A percentile compares a stretch with the other conserved stretches of the same genome.
phyloP scores from a whole-genome alignment of 2,888 invertebrate species.

The Hoplodrina blanda region DNA sequence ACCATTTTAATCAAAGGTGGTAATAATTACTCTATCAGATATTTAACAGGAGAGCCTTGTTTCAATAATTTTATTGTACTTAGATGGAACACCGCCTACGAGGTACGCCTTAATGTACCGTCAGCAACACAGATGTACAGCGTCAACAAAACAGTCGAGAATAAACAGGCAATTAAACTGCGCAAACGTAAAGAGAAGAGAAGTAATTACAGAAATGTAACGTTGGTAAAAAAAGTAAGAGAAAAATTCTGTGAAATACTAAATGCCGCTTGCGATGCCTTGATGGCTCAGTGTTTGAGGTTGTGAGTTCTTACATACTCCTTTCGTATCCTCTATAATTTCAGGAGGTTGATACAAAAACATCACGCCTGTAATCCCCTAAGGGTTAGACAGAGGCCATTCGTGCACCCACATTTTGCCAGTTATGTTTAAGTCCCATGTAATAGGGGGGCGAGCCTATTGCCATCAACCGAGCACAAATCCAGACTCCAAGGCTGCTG shows the following conservation, averaged over 20 bases:
- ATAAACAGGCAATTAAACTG: conserved; percentile 27
- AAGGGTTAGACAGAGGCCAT: too few relatives aligned
- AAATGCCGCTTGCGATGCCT: not conserved
- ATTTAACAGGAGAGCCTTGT: conserved; percentile 64
- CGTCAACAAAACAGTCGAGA: conserved; percentile 27
- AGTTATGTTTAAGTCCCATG: too few relatives aligned
- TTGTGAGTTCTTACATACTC: too few relatives aligned
- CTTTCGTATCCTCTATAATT: too few relatives aligned
- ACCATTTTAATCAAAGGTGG: conserved; percentile 32
- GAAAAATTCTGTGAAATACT: conserved; percentile 2
- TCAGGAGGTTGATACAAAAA: too few relatives aligned
- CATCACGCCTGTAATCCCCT: too few relatives aligned
- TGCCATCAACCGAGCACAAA: too few relatives aligned
- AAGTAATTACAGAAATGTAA: conserved; percentile 37
- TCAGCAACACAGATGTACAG: conserved; percentile 40
- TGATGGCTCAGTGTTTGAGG: too few relatives aligned
- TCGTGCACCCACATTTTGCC: too few relatives aligned
- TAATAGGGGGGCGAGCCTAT: too few relatives aligned
- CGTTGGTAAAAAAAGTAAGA: conserved; percentile 20
- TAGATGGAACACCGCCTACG: conserved; percentile 71
- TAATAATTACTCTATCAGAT: conserved; percentile 66
- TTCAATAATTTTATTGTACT: conserved; percentile 80
- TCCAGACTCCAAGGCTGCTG: too few relatives aligned
- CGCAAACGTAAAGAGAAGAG: conserved; percentile 28
- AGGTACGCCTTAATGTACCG: conserved; percentile 46